Base-by-base conservation (phyloP, 2,797 vertebrate genomes). In the Botia almorhae region DNA sequence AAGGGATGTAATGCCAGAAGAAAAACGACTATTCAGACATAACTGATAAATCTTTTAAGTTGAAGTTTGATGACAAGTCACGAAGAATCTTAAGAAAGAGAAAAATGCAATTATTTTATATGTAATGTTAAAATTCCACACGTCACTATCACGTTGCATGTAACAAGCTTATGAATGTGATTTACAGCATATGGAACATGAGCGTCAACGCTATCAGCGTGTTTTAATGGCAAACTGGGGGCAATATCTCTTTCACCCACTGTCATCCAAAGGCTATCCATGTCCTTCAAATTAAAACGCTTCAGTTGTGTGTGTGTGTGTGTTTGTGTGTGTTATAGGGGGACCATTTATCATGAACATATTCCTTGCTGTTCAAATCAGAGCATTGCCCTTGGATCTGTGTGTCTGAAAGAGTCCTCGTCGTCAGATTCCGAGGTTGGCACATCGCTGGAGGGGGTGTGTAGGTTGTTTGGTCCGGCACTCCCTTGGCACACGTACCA, bases 401-500 rank as follows among this genome's bases (percentile, higher is more conserved):
- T 92, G 84, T 94, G 91, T 91, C 96, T 95, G 82, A 94, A 97
- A 78, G 94, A 91, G 87, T 97, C 96, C 80, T 97, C 97, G 0
- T 95, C 96, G 63, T 98, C 97, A 1, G 96, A 96, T 16, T 96
- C 94, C 0, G 97, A 96, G 74, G 96, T 96, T 67, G 94, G 91
- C 87, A 93, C 93, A 0, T 96, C 96, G 89, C 96, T 97, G 88
- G 96, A 96, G 78, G 97, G 96, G 16, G 95, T 95, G 88, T 96
- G 96, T 64, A 98, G 93, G 90, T 96, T 94, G 85, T 95, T 95
- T 65, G 95, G 93, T 0, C 90, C 95, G 0, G 95, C 96, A 68
- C 94, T 95, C 33, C 97, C 97, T 87, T 99, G 97, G 90, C 98
- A 98, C 85, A 98, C 98, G 33, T 99, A 99, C 98, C 98, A 99